phyloP scores from a whole-genome alignment of 2,113 vertebrate species.

The Boleophthalmus pectinirostris region DNA sequence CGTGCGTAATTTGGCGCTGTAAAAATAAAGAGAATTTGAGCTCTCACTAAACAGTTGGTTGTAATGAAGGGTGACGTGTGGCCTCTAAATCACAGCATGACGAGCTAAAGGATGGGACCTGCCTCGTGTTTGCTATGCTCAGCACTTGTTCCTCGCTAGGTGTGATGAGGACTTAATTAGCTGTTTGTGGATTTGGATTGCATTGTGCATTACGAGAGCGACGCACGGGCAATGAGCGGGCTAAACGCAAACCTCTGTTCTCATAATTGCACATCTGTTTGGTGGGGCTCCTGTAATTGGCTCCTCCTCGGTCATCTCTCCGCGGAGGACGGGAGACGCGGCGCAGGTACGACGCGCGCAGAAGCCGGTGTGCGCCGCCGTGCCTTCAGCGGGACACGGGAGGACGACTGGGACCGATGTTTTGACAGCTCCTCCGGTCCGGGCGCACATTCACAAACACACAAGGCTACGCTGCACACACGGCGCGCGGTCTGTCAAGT shows the following conservation, averaged over 20 bases:
- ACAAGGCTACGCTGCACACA: not conserved
- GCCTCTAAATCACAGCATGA: slow-evolving; percentile 22
- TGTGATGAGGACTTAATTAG: slow-evolving; percentile 69
- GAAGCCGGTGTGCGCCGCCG: slow-evolving; percentile 46
- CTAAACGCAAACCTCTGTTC: slow-evolving; percentile 75
- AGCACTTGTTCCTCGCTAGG: slow-evolving; percentile 38
- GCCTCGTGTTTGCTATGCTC: slow-evolving; percentile 45
- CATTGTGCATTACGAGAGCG: slow-evolving; percentile 51
- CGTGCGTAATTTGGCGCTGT: not conserved
- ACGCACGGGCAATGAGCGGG: slow-evolving; percentile 55
- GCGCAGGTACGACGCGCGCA: slow-evolving; percentile 56
- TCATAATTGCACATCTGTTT: slow-evolving; percentile 77
- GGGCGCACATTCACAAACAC: slow-evolving; percentile 7
- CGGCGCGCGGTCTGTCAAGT: slow-evolving; percentile 4
- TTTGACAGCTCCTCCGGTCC: slow-evolving; percentile 49
- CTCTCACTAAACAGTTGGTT: slow-evolving; percentile 15
- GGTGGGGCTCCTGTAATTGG: slow-evolving; percentile 62
- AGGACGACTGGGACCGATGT: slow-evolving; percentile 53
- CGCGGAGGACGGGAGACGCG: slow-evolving; percentile 13
- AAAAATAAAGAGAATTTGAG: not conserved
- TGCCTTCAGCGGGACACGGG: slow-evolving; percentile 45
- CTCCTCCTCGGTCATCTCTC: slow-evolving; percentile 56
- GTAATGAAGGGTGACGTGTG: slow-evolving; percentile 33
- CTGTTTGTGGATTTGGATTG: slow-evolving; percentile 52
- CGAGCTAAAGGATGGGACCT: slow-evolving; percentile 30